phyloP scores from a whole-genome alignment of 2,797 vertebrate genomes.

The Acanthurus tractus region DNA sequence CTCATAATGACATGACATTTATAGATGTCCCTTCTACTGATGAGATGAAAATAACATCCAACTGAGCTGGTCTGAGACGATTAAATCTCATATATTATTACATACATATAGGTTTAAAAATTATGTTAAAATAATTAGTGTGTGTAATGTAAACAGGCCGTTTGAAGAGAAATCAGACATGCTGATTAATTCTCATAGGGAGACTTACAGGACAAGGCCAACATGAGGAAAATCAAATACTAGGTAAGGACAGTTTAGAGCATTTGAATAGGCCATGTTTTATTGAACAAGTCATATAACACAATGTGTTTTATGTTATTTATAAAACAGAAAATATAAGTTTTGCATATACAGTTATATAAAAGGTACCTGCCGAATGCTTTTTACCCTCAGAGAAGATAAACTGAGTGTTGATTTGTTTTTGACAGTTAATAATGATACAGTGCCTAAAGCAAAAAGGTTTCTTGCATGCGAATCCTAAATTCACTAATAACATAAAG shows the following conservation, averaged over 20 bases:
- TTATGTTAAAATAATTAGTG: background rate
- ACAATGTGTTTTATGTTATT: too few relatives aligned
- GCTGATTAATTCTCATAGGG: background rate
- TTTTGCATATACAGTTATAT: too few relatives aligned
- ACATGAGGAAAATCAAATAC: background rate
- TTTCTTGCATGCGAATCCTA: background rate
- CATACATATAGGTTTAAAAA: too few relatives aligned
- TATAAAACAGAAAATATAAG: too few relatives aligned
- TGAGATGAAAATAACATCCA: background rate
- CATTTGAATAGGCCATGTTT: background rate
- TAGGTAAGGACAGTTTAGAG: background rate
- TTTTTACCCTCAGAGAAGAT: background rate
- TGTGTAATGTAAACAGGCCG: background rate
- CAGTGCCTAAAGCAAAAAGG: background rate
- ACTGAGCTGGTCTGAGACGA: background rate
- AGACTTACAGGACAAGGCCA: too few relatives aligned
- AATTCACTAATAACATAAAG: background rate
- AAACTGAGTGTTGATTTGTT: too few relatives aligned
- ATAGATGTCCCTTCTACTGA: background rate
- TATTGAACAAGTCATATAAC: too few relatives aligned
- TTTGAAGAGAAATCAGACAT: background rate
- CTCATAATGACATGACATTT: slow-evolving; percentile 4
- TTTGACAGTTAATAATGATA: background rate
- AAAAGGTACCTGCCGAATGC: too few relatives aligned
- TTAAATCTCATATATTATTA: background rate